Base-by-base conservation (phyloP, 2,797 vertebrate species). In the Phoeniculus purpureus region DNA sequence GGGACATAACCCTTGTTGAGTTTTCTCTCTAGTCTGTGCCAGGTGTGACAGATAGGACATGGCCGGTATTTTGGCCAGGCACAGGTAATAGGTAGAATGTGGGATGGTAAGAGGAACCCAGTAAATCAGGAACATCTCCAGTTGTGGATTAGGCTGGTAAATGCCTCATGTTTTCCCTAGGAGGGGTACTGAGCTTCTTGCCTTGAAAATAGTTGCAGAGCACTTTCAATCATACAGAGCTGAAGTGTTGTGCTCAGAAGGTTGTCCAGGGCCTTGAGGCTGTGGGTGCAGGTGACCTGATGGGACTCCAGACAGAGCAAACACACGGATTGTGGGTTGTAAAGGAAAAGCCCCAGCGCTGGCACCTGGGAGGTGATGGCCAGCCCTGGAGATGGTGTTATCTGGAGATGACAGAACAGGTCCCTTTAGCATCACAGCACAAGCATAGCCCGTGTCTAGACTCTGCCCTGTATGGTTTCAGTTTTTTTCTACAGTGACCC, bases 311-410 rank as follows among this genome's bases (percentile, higher is more conserved):
- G 52, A 4, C 72, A 66, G 32, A 25, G 31, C 5, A 61, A 62
- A 59, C 26, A 34, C 3, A 18, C 4, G 3, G 0, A 12, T 0
- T 21, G 54, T n/a, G 47, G 26, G 22, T 26, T 25, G 15, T 10
- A 50, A 51, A 60, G 81, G 45, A n/a, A 51, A 54, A 81, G 48
- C 17, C 45, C 34, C 50, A 3, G 37, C 1, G 12, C 45, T 48
- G 90, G 37, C 8, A 9, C 3, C 48, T 29, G n/a, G 2, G 18
- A 62, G 43, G 29, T 45, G 73, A 7, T 61, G 31, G 20, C 23
- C 81, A 64, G 45, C 48, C 58, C n/a, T 34, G 32, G 32, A 6
- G 13, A 6, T 10, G 55, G 20, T 60, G 51, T 15, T 7, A 5
- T 9, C 64, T 58, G 52, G 51, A 52, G 55, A 2, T 45, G 76